Evolutionary conservation across 92 coral and sea anemone species (phyloP), one percentile per base, ranked within the genome.

Genomic region (Anthopleura xanthogrammica): DNA sequence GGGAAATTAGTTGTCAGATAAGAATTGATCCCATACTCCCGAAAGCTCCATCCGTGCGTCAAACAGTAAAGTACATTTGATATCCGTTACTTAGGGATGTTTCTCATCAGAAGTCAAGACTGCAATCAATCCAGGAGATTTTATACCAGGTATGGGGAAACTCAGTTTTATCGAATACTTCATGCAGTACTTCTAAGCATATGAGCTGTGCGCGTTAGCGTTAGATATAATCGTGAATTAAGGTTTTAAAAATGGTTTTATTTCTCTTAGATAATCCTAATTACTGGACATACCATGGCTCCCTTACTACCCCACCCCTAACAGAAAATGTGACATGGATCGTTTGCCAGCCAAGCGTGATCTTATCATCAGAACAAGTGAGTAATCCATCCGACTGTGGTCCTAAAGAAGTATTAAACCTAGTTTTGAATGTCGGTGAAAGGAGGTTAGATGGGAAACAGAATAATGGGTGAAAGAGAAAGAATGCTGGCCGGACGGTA

Each of bases 281-380:
- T 17, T 91, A 88, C 54, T 91, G 94, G 94, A 88, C 91, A 7
- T 91, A 91, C 83, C 89, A 82, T 43, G 94, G 94, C 3, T 91
- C 94, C 39, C 89, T 91, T 2, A 91, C 91, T 19, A 91, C 94
- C 20, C 94, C 94, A 29, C 94, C 94, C 50, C 76, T 91, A 39
- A 85, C 89, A 36, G 94, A 91, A 79, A 91, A 91, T 79, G 94
- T 91, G 42, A 88, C 94, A 12, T 91, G 94, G 94, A 79, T 91
- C 22, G 76, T 91, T 74, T 91, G 81, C 10, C 87, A 88, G 72
- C 55, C 78, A 50, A 41, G 81, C 23, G 56, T 52, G 83, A 43
- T 58, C 57, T 60, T 91, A 39, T 87, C 94, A 58, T 79, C 74
- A 77, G 74, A 88, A 22, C 94, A 91, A 91, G 94, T 91, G 20